phyloP scores from a whole-genome alignment of 2,888 invertebrate genomes.

The Mesodorylaimus sp. region DNA sequence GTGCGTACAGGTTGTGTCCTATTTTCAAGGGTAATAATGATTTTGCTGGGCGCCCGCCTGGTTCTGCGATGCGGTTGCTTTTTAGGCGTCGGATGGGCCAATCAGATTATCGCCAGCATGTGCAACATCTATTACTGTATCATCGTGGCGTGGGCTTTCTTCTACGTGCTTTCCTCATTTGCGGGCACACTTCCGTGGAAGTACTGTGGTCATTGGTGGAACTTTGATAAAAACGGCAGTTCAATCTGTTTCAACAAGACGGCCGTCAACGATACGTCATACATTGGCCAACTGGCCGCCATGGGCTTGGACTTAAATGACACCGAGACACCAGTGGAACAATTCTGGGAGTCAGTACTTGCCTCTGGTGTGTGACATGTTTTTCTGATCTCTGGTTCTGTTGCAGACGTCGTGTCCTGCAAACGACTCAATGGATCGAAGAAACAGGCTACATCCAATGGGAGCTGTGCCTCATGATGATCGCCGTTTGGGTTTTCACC shows the following conservation, averaged over 20 bases:
- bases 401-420: constrained; percentile 23
- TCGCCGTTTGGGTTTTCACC: constrained; percentile 25
- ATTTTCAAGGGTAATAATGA: constrained; percentile 12
- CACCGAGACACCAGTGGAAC: constrained; percentile 27
- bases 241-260: constrained; percentile 1
- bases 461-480: constrained; percentile 20
- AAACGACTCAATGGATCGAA: constrained; percentile 20
- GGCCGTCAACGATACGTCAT: no score
- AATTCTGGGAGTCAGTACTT: constrained; percentile 27
- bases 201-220: constrained; percentile 17
- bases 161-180: constrained; percentile 27
- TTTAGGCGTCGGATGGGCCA: constrained; percentile 28
- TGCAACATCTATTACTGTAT: constrained; percentile 29
- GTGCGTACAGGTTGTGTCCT: constrained; percentile 23
- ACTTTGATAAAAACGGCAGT: background rate
- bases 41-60: no score
- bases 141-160: constrained; percentile 28
- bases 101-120: constrained; percentile 28
- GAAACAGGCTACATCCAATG: constrained; percentile 29
- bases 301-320: constrained; percentile 1
- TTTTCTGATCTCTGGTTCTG: constrained; percentile 4
- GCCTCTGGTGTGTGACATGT: background rate
- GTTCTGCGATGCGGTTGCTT: no score
- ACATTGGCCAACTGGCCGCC: background rate
- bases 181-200: constrained; percentile 25